Base-by-base conservation (phyloP, 2,113 vertebrate species). In the Orthonyx spaldingii region DNA sequence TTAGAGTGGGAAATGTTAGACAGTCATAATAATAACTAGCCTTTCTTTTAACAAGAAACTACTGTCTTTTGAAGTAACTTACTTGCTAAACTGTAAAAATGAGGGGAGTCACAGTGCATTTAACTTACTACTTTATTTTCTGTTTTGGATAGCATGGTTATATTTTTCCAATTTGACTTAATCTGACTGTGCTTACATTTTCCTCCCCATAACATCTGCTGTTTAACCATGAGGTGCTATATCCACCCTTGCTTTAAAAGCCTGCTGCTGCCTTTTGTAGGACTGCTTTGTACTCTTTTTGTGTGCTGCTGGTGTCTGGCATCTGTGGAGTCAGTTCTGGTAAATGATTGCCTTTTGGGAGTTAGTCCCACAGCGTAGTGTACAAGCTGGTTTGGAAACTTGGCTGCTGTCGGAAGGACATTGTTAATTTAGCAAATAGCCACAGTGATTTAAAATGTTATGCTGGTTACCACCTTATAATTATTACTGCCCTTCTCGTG, bases 191-290 rank as follows among this genome's bases (percentile, higher is more conserved):
- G 78, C 83, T 95, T 94, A 56, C 60, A 49, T 75, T 91, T 79
- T 94, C 83, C 81, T 96, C 93, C 92, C 78, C 87, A 26, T 72
- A 85, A 85, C 90, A 93, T 91, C 93, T 96, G 94, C 71, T 95
- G 82, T 63, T 91, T 88, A 95, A 88, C 85, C 28, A 9, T 74
- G 60, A 89, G 79, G 68, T 83, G 75, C 93, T 93, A 13, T 65
- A 85, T 77, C 84, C 55, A 56, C 76, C 78, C 66, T 65, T 86
- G 42, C 85, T 74, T 76, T 83, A 77, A 86, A 81, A 93, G 60
- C 47, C 59, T 91, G 57, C 75, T 90, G 87, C 68, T 91, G 72
- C 49, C 46, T 94, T 95, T 91, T 76, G 85, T 90, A 64, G 71
- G n/a, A 19, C 39, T 91, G 27, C 33, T n/a, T n/a, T 59, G 15